These are phyloP conservation scores for Myotis myotis DNA, from an alignment of 2,797 vertebrate genomes.

Conservation along the genomic window DNA sequence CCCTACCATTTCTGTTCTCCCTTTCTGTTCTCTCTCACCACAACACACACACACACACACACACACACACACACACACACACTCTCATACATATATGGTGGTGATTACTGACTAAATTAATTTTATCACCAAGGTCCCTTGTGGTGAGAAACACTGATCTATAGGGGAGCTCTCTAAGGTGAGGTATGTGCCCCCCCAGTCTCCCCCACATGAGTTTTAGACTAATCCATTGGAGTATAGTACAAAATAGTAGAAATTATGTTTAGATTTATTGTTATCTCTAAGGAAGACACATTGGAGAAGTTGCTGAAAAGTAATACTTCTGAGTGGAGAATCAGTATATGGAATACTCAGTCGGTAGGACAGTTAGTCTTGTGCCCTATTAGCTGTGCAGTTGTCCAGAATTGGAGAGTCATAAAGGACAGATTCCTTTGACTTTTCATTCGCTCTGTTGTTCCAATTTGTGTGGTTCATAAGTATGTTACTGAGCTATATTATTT, in stretches of 20 bases:
- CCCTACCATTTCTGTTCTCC: background rate
- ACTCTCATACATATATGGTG: too few species aligned
- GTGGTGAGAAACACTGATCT: background rate
- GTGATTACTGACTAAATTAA: background rate
- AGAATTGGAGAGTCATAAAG: background rate
- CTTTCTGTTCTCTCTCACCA: background rate
- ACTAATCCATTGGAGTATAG: background rate
- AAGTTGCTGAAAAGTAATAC: background rate
- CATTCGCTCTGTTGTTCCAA: background rate
- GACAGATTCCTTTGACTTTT: background rate
- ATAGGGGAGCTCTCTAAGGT: background rate
- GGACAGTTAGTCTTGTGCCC: accelerated
- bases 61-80: background rate
- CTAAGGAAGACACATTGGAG: background rate
- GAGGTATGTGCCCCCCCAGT: background rate
- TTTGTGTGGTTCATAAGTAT: background rate
- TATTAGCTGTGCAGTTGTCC: background rate
- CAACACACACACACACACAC: background rate
- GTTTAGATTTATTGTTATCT: background rate
- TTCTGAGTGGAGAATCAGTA: background rate
- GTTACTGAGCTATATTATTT: background rate
- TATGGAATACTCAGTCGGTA: background rate
- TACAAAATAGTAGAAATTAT: background rate
- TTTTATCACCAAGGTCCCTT: background rate
- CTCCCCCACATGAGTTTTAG: background rate